phyloP scores from a whole-genome alignment of 2,113 vertebrate genomes.

The Dipodomys ordii region DNA sequence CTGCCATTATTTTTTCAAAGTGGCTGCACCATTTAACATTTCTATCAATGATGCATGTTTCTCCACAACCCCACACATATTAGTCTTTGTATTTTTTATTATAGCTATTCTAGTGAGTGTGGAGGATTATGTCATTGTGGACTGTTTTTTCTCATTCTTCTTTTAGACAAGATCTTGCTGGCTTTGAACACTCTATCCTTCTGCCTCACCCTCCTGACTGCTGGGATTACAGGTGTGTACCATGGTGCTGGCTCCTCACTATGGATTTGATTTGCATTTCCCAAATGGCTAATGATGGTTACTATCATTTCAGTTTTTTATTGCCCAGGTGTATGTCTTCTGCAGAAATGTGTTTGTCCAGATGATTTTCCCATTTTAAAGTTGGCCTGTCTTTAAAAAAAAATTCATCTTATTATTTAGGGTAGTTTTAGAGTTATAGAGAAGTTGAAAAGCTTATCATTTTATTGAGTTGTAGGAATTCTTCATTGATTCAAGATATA shows the following conservation, averaged over 20 bases:
- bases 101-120: background rate
- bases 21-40: background rate
- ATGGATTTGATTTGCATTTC: background rate
- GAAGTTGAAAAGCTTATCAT: background rate
- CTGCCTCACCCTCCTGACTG: background rate
- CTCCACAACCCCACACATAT: background rate
- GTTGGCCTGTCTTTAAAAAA: background rate
- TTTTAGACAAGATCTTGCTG: background rate
- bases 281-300: background rate
- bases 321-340: background rate
- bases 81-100: conserved; percentile 11
- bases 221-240: background rate
- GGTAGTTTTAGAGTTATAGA: background rate
- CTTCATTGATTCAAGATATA: background rate
- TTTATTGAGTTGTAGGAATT: conserved; percentile 8
- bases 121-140: background rate
- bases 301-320: conserved; percentile 1
- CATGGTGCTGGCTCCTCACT: background rate
- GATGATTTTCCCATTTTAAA: background rate
- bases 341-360: background rate
- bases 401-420: background rate
- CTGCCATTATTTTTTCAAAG: background rate
- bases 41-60: background rate
- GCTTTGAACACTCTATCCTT: too few relatives aligned
- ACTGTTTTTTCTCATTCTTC: background rate